Conservation (phyloP, 2,113 vertebrate species). For the Leiothrix lutea region DNA sequence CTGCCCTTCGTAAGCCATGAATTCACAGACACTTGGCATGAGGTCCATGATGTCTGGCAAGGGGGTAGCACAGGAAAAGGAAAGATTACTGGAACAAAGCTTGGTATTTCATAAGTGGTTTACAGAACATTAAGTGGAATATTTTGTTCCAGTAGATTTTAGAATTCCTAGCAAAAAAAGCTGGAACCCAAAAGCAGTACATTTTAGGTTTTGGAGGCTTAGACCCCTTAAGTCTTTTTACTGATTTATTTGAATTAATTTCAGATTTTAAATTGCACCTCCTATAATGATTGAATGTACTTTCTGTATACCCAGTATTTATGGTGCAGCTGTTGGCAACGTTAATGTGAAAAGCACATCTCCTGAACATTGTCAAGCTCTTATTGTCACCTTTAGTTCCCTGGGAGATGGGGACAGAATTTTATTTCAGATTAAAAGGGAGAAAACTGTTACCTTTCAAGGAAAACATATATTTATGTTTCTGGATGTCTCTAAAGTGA, state of each 20-base stretch:
- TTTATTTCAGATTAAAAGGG: conserved; percentile 67
- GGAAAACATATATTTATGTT: conserved; percentile 68
- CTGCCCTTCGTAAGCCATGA: conserved; percentile 20
- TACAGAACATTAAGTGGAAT: conserved; percentile 27
- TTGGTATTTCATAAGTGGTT: neutral
- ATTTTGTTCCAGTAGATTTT: conserved; percentile 37
- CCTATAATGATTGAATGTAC: conserved; percentile 54
- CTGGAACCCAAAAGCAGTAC: neutral
- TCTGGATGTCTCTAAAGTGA: conserved; percentile 63
- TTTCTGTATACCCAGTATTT: conserved; percentile 46
- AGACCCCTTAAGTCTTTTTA: conserved; percentile 26
- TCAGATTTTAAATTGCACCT: conserved; percentile 52
- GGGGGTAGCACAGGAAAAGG: neutral
- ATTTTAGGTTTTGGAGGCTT: conserved; percentile 14
- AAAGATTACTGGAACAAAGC: conserved; percentile 18
- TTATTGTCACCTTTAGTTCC: conserved; percentile 66
- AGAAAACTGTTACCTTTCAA: conserved; percentile 65
- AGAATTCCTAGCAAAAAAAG: conserved; percentile 33
- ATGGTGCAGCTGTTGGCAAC: conserved; percentile 49
- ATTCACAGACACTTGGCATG: conserved; percentile 32
- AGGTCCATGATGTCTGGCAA: neutral
- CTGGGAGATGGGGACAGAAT: conserved; percentile 63
- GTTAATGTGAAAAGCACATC: conserved; percentile 67
- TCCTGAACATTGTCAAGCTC: conserved; percentile 59
- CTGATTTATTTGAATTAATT: conserved; percentile 60